Evolutionary conservation across 2,888 invertebrate genomes (phyloP), one percentile per base, ranked within the genome.

Genomic region (Spicauda simplicius): DNA sequence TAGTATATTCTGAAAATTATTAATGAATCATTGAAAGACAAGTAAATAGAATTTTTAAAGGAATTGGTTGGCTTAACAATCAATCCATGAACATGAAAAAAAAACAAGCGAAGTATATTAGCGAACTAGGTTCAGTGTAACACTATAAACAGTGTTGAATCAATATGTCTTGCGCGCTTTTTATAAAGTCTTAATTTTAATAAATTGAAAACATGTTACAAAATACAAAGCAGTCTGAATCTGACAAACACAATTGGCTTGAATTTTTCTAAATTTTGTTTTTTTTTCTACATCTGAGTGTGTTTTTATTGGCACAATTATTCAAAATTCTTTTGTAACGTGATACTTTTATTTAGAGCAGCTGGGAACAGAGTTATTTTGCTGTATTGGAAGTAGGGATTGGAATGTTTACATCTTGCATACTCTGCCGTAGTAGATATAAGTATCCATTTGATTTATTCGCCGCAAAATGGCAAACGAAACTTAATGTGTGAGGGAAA

Each of bases 251-350:
- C 45, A n/a, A 63, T 63, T 63, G 63, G 48, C 56, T 63, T 55
- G 12, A 48, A 19, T 48, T 48, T 63, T 48, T 56, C 33, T 20
- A 63, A 63, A 63, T 37, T 56, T 48, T 48, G n/a, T 14, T 7
- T 50, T 63, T 30, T 11, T 55, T 55, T 54, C 48, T 65, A 67
- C 53, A 54, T 68, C 33, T 63, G 37, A 64, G 52, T 64, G 53
- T 68, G 45, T 57, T 69, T 70, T 70, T 60, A 70, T 70, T 64
- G 70, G 70, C 70, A 54, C 63, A 64, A 18, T 56, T 61, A 37
- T 64, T 56, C 55, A 14, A 63, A 55, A 55, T 63, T 63, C 54
- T 63, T 55, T 64, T 64, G 64, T 64, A 57, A 64, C 56, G 57
- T 64, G 57, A 64, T 57, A 57, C 37, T 37, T 64, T 64, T 64